Conservation (phyloP, 1,140 invertebrate species). For the Zeugodacus cucurbitae region DNA sequence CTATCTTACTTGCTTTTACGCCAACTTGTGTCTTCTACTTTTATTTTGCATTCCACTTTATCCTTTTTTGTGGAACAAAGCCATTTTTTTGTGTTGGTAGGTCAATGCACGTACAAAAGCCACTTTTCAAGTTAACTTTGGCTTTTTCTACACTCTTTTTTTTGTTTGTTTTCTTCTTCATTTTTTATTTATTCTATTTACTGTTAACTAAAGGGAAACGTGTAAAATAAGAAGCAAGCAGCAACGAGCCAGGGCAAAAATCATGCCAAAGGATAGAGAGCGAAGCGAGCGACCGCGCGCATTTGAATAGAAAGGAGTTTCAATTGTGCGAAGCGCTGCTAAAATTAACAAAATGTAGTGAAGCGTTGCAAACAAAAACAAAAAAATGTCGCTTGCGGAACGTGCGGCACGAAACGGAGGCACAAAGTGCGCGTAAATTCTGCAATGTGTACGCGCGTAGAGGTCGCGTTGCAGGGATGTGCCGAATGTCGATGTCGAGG, state of each 20-base stretch:
- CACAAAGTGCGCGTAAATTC: conserved; percentile 13
- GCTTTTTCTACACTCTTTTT: conserved; percentile 35
- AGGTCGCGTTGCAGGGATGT: neutral
- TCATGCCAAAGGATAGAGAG: conserved; percentile 10
- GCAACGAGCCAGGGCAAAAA: conserved; percentile 18
- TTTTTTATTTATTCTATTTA: conserved; percentile 33
- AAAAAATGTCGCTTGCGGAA: neutral
- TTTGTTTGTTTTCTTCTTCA: neutral
- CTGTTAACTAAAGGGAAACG: neutral
- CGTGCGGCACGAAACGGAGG: neutral
- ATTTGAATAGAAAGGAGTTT: conserved; percentile 29
- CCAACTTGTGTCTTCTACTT: neutral
- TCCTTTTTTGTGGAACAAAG: conserved; percentile 33
- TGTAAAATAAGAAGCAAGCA: conserved; percentile 6
- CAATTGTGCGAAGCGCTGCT: neutral
- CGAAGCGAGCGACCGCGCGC: too few relatives aligned
- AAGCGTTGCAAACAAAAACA: neutral
- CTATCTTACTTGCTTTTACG: neutral
- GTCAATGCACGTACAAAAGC: conserved; percentile 66
- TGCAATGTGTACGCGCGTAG: neutral
- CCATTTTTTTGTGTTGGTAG: conserved; percentile 49
- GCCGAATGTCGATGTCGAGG: neutral
- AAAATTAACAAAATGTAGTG: conserved; percentile 16
- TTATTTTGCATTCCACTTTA: conserved; percentile 30
- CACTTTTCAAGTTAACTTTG: conserved; percentile 60